Base-by-base conservation (phyloP, 2,888 invertebrate species). In the Scaptomyza parva region DNA sequence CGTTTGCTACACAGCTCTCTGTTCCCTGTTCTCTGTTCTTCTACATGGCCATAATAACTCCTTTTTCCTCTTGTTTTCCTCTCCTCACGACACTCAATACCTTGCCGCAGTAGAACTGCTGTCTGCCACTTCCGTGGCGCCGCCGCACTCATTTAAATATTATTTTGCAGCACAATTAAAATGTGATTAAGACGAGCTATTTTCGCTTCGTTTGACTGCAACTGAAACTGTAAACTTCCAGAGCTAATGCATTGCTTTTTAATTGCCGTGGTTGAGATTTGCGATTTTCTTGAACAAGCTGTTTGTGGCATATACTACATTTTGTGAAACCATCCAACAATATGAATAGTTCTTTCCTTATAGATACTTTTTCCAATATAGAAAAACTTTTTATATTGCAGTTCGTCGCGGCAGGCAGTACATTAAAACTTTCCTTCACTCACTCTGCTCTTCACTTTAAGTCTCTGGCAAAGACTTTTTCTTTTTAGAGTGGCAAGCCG, bases 131-230 rank as follows among this genome's bases (percentile, higher is more conserved):
- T 69, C 60, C 62, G 37, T 73, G 76, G 70, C 83, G 75, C 75
- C 83, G 75, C 75, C 75, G 72, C 66, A 70, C 79, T 79, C 77
- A 82, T 85, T 85, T 82, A 76, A 81, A 82, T 85, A 82, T 82
- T 82, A 69, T 78, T 79, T 72, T 69, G 59, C 79, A 65, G 77
- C 68, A 70, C 85, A 85, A 82, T 82, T 82, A 82, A 85, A 82
- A 77, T 51, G 75, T 67, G 70, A 82, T 85, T 85, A 82, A 77
- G 75, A 53, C 58, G 55, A 45, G 35, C 14, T 37, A 6, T 9
- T 6, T 11, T 5, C 28, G 2, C 17, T 37, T 41, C 41, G 30
- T 37, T 41, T 39, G 30, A 61, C 43, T 48, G 50, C 33, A n/a
- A 14, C 40, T 54, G 70, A 28, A n/a, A 35, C 51, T 65, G 78